Conservation (phyloP, 2,113 vertebrate genomes). For the Candoia aspera region DNA sequence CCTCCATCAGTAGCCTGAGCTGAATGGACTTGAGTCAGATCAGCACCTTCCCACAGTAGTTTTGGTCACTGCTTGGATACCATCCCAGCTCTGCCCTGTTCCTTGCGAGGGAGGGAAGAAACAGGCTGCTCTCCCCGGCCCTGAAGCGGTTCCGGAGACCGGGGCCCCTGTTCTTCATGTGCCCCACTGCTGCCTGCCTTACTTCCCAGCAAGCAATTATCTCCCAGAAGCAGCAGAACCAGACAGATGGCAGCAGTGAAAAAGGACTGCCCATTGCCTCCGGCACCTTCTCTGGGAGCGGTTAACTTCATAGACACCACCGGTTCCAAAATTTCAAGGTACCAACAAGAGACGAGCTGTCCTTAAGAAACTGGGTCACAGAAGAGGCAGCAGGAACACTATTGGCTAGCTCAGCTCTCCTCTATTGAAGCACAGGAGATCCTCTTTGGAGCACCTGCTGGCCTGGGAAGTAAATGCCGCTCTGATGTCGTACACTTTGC, state of each 20-base stretch:
- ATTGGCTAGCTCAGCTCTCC: neutral
- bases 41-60: constrained; percentile 66
- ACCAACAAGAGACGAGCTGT: neutral
- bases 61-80: constrained; percentile 40
- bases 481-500: constrained; percentile 25
- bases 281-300: neutral
- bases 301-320: neutral
- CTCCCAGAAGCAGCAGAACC: constrained; percentile 14
- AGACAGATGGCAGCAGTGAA: neutral
- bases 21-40: constrained; percentile 38
- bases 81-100: neutral
- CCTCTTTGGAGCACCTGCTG: neutral
- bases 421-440: neutral
- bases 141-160: constrained; percentile 63
- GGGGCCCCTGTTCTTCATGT: constrained; percentile 33
- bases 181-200: constrained; percentile 59
- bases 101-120: constrained; percentile 38
- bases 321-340: neutral
- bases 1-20: constrained; percentile 62
- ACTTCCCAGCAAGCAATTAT: constrained; percentile 32
- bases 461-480: constrained; percentile 38
- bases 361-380: accelerated
- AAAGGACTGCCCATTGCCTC: constrained; percentile 50
- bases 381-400: neutral
- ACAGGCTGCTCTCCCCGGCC: constrained; percentile 46